Conservation (phyloP, 1,140 invertebrate genomes). For the Trinorchestia longiramus region DNA sequence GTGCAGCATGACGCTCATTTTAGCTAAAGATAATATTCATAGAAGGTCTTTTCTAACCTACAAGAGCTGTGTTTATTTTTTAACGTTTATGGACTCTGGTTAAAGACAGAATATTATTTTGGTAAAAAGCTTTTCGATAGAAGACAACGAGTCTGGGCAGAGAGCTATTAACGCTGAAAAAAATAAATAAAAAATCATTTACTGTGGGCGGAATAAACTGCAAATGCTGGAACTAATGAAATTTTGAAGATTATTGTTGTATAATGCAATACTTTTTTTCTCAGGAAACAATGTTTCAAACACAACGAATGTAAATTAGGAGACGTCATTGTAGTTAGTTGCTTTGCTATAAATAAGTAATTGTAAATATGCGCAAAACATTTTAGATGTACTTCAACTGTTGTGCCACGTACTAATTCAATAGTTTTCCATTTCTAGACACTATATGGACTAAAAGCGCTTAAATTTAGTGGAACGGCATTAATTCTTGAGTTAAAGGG, state of each 20-base stretch:
- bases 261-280: not conserved
- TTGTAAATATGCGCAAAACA: not conserved
- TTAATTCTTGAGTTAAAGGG: no score
- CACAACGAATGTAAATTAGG: not conserved
- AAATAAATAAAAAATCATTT: not conserved
- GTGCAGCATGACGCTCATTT: no score
- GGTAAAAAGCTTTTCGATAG: not conserved
- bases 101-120: not conserved
- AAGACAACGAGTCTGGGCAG: not conserved
- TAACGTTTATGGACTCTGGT: no score
- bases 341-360: not conserved
- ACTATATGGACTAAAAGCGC: not conserved
- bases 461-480: not conserved
- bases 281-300: not conserved
- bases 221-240: no score
- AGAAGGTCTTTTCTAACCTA: no score
- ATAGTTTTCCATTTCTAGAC: not conserved
- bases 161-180: not conserved
- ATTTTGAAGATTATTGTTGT: not conserved
- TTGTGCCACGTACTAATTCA: not conserved
- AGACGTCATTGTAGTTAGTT: not conserved
- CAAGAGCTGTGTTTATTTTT: no score
- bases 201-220: no score
- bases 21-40: no score
- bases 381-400: not conserved